Conservation (phyloP, 2,797 vertebrate genomes). For the Delichon dasypus region DNA sequence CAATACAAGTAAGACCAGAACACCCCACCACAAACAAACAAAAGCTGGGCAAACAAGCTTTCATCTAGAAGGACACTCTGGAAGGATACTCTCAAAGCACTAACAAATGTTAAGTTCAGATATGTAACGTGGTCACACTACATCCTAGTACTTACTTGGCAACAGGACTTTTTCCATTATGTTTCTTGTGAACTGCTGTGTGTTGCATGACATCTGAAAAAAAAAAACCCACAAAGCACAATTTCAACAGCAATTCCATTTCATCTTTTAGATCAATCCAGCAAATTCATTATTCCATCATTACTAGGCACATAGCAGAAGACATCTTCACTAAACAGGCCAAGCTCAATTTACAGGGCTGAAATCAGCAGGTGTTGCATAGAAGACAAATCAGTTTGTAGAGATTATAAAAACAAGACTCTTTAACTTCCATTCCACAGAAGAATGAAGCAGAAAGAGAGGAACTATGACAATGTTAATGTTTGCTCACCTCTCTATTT, state of each 20-base stretch:
- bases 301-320: background rate
- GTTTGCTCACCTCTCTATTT: background rate
- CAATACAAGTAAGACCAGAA: background rate
- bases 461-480: background rate
- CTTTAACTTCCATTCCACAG: background rate
- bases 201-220: conserved; percentile 77
- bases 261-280: background rate
- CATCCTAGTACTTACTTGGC: conserved; percentile 73
- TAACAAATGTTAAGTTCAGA: background rate
- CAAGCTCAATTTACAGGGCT: background rate
- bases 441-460: background rate
- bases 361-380: background rate
- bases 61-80: background rate
- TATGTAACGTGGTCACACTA: background rate
- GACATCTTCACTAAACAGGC: background rate
- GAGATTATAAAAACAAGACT: background rate
- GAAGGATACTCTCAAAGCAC: background rate
- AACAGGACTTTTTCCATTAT: conserved; percentile 72
- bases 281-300: background rate
- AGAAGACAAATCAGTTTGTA: background rate
- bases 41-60: background rate
- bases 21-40: background rate
- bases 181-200: conserved; percentile 77
- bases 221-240: background rate
- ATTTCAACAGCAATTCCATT: background rate